A percentile compares a stretch with the other conserved stretches of the same genome.
These are phyloP conservation scores for Opisthograptis luteolata DNA, from an alignment of 2,888 invertebrate genomes.

Conservation along the genomic window DNA sequence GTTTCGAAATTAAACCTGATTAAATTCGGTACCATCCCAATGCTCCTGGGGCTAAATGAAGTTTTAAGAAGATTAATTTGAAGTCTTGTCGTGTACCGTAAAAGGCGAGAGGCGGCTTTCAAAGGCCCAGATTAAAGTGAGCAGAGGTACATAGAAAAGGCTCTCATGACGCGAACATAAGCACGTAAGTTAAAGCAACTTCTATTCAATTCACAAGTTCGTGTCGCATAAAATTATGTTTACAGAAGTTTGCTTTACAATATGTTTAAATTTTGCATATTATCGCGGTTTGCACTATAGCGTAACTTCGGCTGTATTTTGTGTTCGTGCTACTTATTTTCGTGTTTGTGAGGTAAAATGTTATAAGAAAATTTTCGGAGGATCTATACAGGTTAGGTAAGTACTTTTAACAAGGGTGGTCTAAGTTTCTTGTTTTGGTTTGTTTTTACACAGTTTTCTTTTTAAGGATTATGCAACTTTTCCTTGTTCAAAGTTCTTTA, in stretches of 20 bases:
- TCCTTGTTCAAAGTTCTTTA: too few relatives aligned
- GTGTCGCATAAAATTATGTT: constrained; percentile 45
- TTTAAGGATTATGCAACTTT: too few relatives aligned
- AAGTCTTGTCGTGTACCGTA: constrained; percentile 37
- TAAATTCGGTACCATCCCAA: constrained; percentile 12
- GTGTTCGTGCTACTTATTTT: not conserved
- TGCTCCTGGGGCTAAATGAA: constrained; percentile 22
- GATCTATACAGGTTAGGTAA: not conserved
- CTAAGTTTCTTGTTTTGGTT: too few relatives aligned
- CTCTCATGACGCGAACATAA: constrained; percentile 31
- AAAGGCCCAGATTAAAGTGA: constrained; percentile 53
- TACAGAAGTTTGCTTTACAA: constrained; percentile 37
- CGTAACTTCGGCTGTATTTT: constrained; percentile 6
- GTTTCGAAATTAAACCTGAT: constrained; percentile 18
- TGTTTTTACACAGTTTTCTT: too few relatives aligned
- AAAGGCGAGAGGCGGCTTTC: constrained; percentile 42
- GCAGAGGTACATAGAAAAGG: constrained; percentile 51
- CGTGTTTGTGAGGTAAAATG: constrained; percentile 13
- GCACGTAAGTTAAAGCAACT: constrained; percentile 32
- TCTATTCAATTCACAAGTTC: constrained; percentile 45
- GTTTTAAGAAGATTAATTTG: constrained; percentile 46
- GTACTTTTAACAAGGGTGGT: not conserved
- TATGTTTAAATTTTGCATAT: constrained; percentile 33
- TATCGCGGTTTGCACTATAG: constrained; percentile 1
- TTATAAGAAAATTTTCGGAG: constrained; percentile 9